Conservation (phyloP, 2,113 vertebrate species). For the Chaetops frenatus region DNA sequence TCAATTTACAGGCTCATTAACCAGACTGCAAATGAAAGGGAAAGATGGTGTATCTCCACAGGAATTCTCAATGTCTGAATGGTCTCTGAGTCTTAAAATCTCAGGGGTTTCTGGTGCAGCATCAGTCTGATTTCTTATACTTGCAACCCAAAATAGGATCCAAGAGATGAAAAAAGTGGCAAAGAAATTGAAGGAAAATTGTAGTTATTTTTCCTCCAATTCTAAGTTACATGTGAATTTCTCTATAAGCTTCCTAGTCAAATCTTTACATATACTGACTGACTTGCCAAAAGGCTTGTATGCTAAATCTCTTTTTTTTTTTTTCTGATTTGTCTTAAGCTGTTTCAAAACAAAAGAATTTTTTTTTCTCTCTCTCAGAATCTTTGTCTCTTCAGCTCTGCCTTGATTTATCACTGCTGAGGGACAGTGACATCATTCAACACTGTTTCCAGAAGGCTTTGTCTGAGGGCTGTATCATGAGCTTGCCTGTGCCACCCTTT, state of each 20-base stretch:
- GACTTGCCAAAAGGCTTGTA: background rate
- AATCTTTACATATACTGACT: background rate
- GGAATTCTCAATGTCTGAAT: background rate
- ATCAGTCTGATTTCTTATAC: background rate
- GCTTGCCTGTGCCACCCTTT: background rate
- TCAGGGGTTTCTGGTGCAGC: background rate
- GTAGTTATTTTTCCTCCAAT: background rate
- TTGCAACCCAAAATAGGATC: background rate
- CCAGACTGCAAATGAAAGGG: slow-evolving; percentile 37
- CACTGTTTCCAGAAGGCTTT: background rate
- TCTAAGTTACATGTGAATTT: background rate
- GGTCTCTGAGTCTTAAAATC: background rate
- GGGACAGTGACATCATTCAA: background rate
- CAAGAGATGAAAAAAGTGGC: background rate
- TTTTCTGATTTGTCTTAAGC: background rate
- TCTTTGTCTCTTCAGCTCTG: background rate
- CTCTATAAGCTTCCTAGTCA: background rate
- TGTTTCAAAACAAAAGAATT: background rate
- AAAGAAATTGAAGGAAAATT: background rate
- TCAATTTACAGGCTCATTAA: slow-evolving; percentile 68
- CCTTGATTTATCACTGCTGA: background rate
- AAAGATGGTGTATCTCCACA: background rate
- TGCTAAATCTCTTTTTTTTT: background rate
- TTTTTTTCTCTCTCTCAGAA: background rate
- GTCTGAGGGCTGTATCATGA: background rate